A percentile compares a stretch with the other conserved stretches of the same genome.
Conservation (phyloP, 2,888 invertebrate genomes). For the Piscicola geometra region DNA sequence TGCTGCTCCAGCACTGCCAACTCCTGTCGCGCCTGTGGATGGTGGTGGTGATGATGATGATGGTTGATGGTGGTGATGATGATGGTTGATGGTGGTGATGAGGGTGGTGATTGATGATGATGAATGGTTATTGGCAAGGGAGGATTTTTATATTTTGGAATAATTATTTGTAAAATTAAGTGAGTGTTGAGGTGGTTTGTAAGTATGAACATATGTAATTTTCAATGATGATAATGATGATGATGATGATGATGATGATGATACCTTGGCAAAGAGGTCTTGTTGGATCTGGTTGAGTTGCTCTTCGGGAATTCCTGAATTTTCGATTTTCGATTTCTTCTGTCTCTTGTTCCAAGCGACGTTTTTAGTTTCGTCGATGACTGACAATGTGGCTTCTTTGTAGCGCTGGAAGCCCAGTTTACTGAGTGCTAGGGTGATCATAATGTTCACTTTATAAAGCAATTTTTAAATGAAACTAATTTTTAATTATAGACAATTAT, state of each 20-base stretch:
- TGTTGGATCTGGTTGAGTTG: conserved; percentile 92
- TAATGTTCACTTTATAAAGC: not conserved
- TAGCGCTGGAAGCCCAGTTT: conserved; percentile 88
- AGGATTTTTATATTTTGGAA: no score
- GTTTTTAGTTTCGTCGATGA: conserved; percentile 88
- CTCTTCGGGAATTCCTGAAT: conserved; percentile 96
- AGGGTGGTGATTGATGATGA: no score
- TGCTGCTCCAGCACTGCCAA: conserved; percentile 82
- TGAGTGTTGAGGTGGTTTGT: no score
- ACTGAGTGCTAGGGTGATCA: conserved; percentile 68
- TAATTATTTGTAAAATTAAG: no score
- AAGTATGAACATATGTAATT: no score
- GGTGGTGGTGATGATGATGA: conserved; percentile 26
- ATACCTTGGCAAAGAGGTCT: conserved; percentile 83
- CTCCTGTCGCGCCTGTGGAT: conserved; percentile 75
- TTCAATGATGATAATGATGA: no score
- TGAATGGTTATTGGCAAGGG: no score
- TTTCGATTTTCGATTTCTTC: conserved; percentile 91
- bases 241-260: not conserved
- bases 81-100: no score
- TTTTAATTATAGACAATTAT: not conserved
- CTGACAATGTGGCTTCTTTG: conserved; percentile 87
- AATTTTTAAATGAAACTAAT: not conserved
- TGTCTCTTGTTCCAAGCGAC: conserved; percentile 86
- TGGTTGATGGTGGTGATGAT: no score